Percentiles rank a stretch among this genome's conserved stretches.
These are phyloP conservation scores for Gymnopithys bicolor DNA, from an alignment of 2,797 vertebrate species.

Conservation along the genomic window DNA sequence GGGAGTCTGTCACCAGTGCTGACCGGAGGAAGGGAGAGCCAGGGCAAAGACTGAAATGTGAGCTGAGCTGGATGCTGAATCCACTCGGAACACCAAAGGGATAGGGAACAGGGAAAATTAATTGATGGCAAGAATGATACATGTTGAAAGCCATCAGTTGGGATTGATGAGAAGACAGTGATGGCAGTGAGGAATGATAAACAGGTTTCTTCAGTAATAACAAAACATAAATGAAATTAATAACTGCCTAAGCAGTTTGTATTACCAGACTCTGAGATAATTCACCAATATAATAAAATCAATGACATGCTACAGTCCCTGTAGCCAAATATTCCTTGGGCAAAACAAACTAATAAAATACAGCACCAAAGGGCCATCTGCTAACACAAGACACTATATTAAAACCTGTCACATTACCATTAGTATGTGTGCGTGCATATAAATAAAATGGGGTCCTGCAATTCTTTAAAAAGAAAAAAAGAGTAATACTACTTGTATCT, in stretches of 20 bases:
- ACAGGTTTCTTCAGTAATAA: neutral
- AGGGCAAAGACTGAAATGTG: neutral
- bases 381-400: neutral
- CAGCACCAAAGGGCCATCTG: neutral
- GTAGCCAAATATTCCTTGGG: constrained; percentile 26
- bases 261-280: neutral
- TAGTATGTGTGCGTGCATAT: neutral
- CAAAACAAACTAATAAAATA: constrained; percentile 41
- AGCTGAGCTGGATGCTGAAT: neutral
- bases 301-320: neutral
- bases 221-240: neutral
- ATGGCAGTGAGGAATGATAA: neutral
- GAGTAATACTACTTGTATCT: neutral
- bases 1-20: neutral
- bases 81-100: neutral
- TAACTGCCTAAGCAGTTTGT: constrained; percentile 1
- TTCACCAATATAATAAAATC: constrained; percentile 38
- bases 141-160: neutral
- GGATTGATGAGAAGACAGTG: neutral
- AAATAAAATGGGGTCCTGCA: neutral
- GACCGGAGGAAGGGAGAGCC: neutral
- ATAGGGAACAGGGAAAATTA: neutral
- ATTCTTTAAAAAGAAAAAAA: neutral
- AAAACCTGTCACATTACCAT: neutral
- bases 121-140: neutral